A percentile compares a stretch with the other conserved stretches of the same genome.
phyloP scores from a whole-genome alignment of 1,140 invertebrate species.

The Drosophila sp. region DNA sequence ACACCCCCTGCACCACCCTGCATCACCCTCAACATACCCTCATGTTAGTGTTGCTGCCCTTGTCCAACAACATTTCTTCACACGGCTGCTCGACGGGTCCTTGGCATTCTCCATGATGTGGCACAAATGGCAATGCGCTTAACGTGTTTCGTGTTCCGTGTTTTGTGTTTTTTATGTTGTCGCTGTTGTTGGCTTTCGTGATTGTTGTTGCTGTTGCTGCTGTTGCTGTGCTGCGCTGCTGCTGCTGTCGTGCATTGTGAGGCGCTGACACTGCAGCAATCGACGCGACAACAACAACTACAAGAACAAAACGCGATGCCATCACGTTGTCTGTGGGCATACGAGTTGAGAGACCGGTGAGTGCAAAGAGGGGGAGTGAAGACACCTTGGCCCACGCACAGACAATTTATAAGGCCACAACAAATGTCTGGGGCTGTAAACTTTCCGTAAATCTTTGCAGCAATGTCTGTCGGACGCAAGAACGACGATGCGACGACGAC shows the following conservation, averaged over 20 bases:
- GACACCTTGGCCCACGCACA: constrained; percentile 74
- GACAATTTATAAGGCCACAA: constrained; percentile 82
- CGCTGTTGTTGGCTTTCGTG: constrained; percentile 44
- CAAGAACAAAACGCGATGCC: constrained; percentile 17
- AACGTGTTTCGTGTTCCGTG: constrained; percentile 65
- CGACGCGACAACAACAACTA: constrained; percentile 36
- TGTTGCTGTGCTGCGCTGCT: constrained; percentile 18
- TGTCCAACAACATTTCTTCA: constrained; percentile 31
- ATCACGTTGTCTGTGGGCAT: constrained; percentile 35
- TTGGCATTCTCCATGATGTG: constrained; percentile 69
- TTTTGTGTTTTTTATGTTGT: constrained; percentile 49
- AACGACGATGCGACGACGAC: constrained; percentile 47
- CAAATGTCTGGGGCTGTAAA: constrained; percentile 80
- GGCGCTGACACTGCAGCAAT: constrained; percentile 68
- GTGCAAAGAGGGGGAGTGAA: constrained; percentile 12
- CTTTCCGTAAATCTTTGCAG: constrained; percentile 77
- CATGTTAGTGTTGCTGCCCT: not conserved
- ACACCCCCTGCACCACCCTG: not conserved
- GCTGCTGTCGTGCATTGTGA: constrained; percentile 53
- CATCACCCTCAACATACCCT: not conserved
- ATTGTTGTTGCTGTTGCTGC: constrained; percentile 38
- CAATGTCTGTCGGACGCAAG: constrained; percentile 62
- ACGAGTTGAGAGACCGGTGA: not conserved
- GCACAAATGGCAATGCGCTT: constrained; percentile 81
- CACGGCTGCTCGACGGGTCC: constrained; percentile 43